Evolutionary conservation across 2,888 invertebrate genomes (phyloP).

Genomic region (Watsonalla binaria): DNA sequence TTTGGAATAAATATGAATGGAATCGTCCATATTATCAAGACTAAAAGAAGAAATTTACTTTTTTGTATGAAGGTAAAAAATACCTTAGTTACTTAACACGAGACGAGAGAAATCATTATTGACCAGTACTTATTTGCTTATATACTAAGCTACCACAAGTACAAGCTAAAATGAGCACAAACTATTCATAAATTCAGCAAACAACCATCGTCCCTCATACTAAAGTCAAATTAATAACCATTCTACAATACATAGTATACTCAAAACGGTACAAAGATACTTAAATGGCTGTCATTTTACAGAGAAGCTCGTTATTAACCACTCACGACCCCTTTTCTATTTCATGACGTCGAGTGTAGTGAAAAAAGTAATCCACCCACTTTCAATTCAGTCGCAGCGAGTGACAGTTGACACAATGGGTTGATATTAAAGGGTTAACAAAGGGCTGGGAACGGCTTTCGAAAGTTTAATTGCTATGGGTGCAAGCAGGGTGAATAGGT

Average conservation of each 20-base stretch:
- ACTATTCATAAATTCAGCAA: conserved; percentile 7
- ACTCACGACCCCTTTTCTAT: conserved; percentile 54
- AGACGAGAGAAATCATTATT: too few relatives aligned
- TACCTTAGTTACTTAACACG: too few relatives aligned
- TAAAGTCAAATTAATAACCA: conserved; percentile 32
- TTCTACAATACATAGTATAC: conserved; percentile 25
- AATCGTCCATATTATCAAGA: too few relatives aligned
- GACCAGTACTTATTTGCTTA: too few relatives aligned
- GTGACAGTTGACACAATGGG: conserved; percentile 75
- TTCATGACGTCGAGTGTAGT: conserved; percentile 25
- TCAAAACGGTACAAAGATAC: conserved; percentile 35
- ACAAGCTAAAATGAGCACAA: conserved; percentile 1
- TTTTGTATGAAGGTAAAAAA: too few relatives aligned
- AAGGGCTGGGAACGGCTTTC: conserved; percentile 59
- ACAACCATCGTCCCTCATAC: conserved; percentile 15
- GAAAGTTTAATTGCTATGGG: conserved; percentile 74
- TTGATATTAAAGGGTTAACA: conserved; percentile 64
- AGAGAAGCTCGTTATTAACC: conserved; percentile 57
- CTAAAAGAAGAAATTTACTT: too few relatives aligned
- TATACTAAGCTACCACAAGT: too few relatives aligned
- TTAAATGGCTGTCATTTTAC: conserved; percentile 59
- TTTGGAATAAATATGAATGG: too few relatives aligned
- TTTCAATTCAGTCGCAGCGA: conserved; percentile 60
- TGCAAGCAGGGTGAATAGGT: conserved; percentile 25
- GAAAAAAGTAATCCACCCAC: conserved; percentile 65